Evolutionary conservation across 2,113 vertebrate genomes (phyloP).

Genomic region (Pithys albifrons): DNA sequence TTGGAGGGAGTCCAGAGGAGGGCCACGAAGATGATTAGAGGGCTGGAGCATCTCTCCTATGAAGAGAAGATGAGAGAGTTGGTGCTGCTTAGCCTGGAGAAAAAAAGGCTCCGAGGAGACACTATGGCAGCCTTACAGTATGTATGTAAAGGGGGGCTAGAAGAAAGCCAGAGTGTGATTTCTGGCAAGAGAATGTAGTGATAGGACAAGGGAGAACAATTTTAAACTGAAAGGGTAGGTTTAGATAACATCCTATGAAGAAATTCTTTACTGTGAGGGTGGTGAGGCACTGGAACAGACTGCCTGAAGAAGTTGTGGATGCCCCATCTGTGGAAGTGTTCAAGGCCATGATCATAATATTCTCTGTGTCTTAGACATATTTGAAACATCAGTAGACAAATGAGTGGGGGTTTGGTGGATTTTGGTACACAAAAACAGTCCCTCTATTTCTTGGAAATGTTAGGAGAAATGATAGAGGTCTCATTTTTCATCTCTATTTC

Average conservation of each 20-base stretch:
- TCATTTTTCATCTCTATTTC: not conserved
- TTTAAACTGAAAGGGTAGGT: not conserved
- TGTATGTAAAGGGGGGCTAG: not conserved
- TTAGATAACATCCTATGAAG: not conserved
- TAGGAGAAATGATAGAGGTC: not conserved
- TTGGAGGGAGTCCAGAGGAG: not conserved
- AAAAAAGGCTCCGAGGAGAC: not conserved
- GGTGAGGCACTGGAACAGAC: not conserved
- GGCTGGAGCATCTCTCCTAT: not conserved
- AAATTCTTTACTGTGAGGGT: not conserved
- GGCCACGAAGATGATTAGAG: not conserved
- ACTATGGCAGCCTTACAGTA: not conserved
- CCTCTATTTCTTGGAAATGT: not conserved
- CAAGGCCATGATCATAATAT: not conserved
- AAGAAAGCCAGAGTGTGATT: not conserved
- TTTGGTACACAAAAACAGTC: not conserved
- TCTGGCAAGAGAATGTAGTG: not conserved
- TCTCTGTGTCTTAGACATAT: not conserved
- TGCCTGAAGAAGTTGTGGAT: not conserved
- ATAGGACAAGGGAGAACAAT: not conserved
- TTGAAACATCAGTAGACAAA: not conserved
- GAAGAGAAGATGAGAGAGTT: not conserved
- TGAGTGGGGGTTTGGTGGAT: not conserved
- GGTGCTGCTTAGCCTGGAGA: not conserved
- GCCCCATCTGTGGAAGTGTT: not conserved